Evolutionary conservation across 2,113 vertebrate species (phyloP), one percentile per base, ranked within the genome.

Genomic region (Pluvianellus socialis): DNA sequence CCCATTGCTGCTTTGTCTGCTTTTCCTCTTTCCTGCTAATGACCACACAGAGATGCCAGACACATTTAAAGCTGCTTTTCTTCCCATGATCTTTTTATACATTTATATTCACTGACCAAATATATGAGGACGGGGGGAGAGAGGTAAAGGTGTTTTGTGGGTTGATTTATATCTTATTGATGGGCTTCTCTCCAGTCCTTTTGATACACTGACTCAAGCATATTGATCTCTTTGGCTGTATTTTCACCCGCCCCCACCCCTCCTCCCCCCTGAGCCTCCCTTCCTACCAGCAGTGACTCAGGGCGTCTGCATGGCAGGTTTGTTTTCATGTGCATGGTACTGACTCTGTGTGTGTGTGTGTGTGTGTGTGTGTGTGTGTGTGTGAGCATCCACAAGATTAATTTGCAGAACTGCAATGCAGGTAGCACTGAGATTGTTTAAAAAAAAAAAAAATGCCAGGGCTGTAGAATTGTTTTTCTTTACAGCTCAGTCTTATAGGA

Each of bases 351-450:
- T 79, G 66, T 30, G 76, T 38, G 70, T 3, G 17, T 30, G 76
- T 38, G 70, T 3, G 17, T n/a, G n/a, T 21, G 26, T 20, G 40
- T 79, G 66, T 21, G 26, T 20, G 40, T 79, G 66, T 30, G 76
- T 38, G 70, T 3, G 17, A 53, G 77, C 79, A 92, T 66, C 82
- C 82, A 42, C 4, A 2, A 40, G 61, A 75, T 82, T 72, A 56
- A 82, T 70, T n/a, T 86, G 71, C 68, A 88, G 71, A 75, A 14
- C n/a, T 91, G 91, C 89, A 94, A 22, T 84, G 88, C 84, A 87
- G 88, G 88, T 65, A 61, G 18, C 44, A 44, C 22, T 1, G 2
- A 72, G 63, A 28, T 38, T 35, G 62, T 42, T 84, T 1, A 66
- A 22, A 18, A 44, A 24, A 21, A 55, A 11, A 33, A 30, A 67